A percentile compares a stretch with the other conserved stretches of the same genome.
These are phyloP conservation scores for Terebella lapidaria DNA, from an alignment of 2,888 invertebrate genomes.

Conservation along the genomic window DNA sequence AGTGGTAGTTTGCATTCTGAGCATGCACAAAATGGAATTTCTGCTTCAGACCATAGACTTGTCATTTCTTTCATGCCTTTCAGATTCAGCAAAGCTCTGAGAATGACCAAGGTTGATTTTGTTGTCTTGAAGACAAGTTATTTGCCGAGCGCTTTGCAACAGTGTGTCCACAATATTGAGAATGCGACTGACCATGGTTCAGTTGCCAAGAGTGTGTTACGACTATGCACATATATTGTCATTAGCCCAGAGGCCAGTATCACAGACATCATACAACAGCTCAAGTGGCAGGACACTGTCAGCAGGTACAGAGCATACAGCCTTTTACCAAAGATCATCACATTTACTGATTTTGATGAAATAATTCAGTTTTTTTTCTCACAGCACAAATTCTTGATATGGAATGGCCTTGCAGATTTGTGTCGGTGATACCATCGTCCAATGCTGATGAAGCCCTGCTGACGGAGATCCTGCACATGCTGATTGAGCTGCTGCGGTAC, in stretches of 20 bases:
- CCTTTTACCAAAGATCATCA: no score
- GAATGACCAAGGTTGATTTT: constrained; percentile 32
- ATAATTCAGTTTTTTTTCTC: no score
- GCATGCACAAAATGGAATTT: no score
- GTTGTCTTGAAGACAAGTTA: constrained; percentile 32
- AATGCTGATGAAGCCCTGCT: constrained; percentile 44
- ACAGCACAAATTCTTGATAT: no score
- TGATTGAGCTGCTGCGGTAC: constrained; percentile 28
- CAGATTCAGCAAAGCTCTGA: constrained; percentile 31
- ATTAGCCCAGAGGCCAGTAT: constrained; percentile 21
- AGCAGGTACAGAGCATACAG: constrained; percentile 41
- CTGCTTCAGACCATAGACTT: no score
- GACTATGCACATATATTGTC: constrained; percentile 12
- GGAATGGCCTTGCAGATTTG: constrained; percentile 33
- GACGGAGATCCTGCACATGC: constrained; percentile 37
- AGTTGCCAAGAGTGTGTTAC: constrained; percentile 12
- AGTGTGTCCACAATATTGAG: constrained; percentile 32
- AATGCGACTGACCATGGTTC: constrained; percentile 43
- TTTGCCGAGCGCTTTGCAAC: constrained; percentile 33
- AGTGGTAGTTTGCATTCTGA: no score
- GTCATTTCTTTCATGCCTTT: no score
- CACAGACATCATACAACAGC: constrained; percentile 27
- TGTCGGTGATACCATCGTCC: constrained; percentile 40
- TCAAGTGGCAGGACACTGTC: constrained; percentile 37
- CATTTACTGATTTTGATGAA: no score